Base-by-base conservation (phyloP, 2,113 vertebrate genomes). In the Leucopternis melanops region DNA sequence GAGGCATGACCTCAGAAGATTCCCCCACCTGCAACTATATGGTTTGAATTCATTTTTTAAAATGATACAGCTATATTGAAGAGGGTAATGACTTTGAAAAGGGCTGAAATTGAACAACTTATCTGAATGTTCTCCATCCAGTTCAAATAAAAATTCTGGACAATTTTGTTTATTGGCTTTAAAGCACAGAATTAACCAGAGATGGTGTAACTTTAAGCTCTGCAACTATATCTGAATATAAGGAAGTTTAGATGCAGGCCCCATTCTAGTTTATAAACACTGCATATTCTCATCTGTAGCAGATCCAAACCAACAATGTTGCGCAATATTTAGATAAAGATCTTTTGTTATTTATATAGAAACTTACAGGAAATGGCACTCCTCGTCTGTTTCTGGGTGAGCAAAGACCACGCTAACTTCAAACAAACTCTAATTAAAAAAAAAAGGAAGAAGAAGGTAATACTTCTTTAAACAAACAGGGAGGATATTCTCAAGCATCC, bases 291-390 rank as follows among this genome's bases (percentile, higher is more conserved):
- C 74, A 78, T 87, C 67, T 91, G 86, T 79, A 95, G 91, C 71
- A 93, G 95, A 97, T 94, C 87, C 89, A 87, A 77, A 95, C 82
- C 74, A 95, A 97, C 75, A 88, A 38, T 7, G 49, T 97, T 92
- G 96, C 83, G 95, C 91, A 96, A 97, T 58, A 79, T 40, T 94
- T 73, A 92, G 95, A 97, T 95, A 95, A 93, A 92, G 74, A 97
- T 95, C 84, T 74, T 91, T 54, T 92, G 81, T 89, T 97, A 93
- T 92, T 97, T 96, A 95, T 15, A 38, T 78, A 74, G 90, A 95
- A 95, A 99, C 99, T 98, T 98, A 99, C 99, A 99, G 98, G 98
- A 99, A 99, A 97, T 98, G 98, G 96, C 99, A 99, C 98, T 99
- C 99, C 34, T 97, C 95, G 3, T 99, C 99, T 31, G 99, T 99